phyloP scores from a whole-genome alignment of 2,113 vertebrate species.

The Sylvietta virens region DNA sequence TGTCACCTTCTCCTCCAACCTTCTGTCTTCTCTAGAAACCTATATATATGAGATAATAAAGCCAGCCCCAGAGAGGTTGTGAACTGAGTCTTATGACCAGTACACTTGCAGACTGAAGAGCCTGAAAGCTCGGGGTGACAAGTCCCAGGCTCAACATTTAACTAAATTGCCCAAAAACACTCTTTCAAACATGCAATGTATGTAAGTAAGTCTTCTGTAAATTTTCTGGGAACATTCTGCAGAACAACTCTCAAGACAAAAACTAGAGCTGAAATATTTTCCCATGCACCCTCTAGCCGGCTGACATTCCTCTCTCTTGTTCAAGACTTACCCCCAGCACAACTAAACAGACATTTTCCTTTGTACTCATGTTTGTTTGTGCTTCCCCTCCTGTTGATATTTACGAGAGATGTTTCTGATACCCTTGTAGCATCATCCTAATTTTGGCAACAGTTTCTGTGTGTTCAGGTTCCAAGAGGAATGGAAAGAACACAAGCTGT shows the following conservation, averaged over 20 bases:
- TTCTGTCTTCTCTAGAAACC: too few species aligned
- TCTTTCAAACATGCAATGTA: not conserved
- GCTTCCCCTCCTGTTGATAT: conserved; percentile 11
- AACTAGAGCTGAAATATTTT: conserved; percentile 33
- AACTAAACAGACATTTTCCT: not conserved
- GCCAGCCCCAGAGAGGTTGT: too few species aligned
- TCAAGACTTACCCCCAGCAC: not conserved
- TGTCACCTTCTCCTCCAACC: too few species aligned
- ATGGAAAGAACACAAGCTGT: not conserved
- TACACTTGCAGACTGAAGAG: too few species aligned
- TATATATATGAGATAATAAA: too few species aligned
- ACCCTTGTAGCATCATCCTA: not conserved
- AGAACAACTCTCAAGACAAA: not conserved
- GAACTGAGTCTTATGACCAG: too few species aligned
- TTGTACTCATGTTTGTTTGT: conserved; percentile 22
- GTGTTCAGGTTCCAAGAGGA: not conserved
- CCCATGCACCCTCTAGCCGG: not conserved
- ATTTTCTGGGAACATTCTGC: not conserved
- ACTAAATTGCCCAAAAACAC: not conserved
- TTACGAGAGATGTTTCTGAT: not conserved
- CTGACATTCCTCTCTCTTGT: conserved; percentile 25
- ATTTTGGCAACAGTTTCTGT: conserved; percentile 9
- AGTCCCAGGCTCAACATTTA: not conserved
- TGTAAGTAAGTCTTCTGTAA: not conserved
- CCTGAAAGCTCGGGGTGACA: too few species aligned